A percentile compares a stretch with the other conserved stretches of the same genome.
Conservation (phyloP, 2,888 invertebrate species). For the Matsumyia berberina region DNA sequence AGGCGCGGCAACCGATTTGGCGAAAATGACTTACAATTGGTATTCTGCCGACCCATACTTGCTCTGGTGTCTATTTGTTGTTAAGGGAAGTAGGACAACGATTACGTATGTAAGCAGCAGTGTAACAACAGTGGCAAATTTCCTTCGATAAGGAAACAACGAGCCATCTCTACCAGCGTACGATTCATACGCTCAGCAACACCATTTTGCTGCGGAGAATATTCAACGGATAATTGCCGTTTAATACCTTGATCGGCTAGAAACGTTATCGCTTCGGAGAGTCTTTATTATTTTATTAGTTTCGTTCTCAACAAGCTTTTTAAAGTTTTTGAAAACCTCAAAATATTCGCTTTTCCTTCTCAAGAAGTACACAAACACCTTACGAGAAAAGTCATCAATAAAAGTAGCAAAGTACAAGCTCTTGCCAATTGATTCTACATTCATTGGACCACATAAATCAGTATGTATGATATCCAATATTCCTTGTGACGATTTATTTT, state of each 20-base stretch:
- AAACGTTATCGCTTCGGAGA: conserved; percentile 41
- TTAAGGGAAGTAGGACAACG: conserved; percentile 51
- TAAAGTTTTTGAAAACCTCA: conserved; percentile 33
- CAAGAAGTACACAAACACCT: conserved; percentile 28
- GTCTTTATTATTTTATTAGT: conserved; percentile 10
- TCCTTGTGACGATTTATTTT: conserved; percentile 24
- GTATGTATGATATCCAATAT: conserved; percentile 66
- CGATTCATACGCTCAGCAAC: conserved; percentile 51
- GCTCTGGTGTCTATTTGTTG: conserved; percentile 48
- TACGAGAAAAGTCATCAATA: conserved; percentile 48
- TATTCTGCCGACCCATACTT: conserved; percentile 53
- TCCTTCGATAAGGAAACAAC: conserved; percentile 77
- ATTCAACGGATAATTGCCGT: conserved; percentile 41
- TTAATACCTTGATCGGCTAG: conserved; percentile 38
- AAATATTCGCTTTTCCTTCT: conserved; percentile 21
- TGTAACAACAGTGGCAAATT: conserved; percentile 69
- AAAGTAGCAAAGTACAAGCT: conserved; percentile 14
- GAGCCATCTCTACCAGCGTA: conserved; percentile 74
- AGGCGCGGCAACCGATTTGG: conserved; percentile 35
- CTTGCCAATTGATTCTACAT: conserved; percentile 48
- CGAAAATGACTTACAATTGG: conserved; percentile 52
- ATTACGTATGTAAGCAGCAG: conserved; percentile 50
- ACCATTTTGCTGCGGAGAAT: conserved; percentile 50
- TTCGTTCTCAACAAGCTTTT: conserved; percentile 19
- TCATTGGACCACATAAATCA: conserved; percentile 9